Conservation (phyloP, 2,113 vertebrate genomes). For the mouse (Mus musculus) region DNA sequence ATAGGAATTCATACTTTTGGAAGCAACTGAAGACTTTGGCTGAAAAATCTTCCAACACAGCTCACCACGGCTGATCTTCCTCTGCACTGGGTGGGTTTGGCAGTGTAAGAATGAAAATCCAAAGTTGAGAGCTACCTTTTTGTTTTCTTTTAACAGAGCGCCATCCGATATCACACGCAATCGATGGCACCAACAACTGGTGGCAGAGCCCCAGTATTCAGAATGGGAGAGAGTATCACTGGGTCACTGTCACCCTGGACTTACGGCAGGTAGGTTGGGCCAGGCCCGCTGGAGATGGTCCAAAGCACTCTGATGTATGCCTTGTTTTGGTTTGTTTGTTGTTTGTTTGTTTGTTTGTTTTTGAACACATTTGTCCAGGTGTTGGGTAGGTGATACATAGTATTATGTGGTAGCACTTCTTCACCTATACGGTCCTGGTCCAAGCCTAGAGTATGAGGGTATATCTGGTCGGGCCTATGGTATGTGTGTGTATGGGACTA, state of each 20-base stretch:
- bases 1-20: neutral
- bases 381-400: neutral
- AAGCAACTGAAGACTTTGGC: neutral
- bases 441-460: neutral
- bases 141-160: constrained; percentile 88
- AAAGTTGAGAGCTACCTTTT: neutral
- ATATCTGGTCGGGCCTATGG: neutral
- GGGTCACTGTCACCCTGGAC: constrained; percentile 96
- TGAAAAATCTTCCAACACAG: neutral
- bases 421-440: neutral
- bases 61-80: neutral
- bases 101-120: neutral
- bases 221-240: constrained; percentile 96
- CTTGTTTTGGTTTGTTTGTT: neutral
- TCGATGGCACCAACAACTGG: constrained; percentile 97
- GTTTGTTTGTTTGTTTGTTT: neutral
- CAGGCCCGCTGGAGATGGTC: accelerated
- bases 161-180: constrained; percentile 95
- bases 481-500: no score
- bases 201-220: constrained; percentile 99
- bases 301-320: neutral
- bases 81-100: neutral
- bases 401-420: neutral
- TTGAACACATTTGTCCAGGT: neutral
- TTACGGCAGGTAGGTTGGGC: constrained; percentile 92